These are phyloP conservation scores for Rhombomys opimus DNA, from an alignment of 2,113 vertebrate genomes.

Conservation along the genomic window DNA sequence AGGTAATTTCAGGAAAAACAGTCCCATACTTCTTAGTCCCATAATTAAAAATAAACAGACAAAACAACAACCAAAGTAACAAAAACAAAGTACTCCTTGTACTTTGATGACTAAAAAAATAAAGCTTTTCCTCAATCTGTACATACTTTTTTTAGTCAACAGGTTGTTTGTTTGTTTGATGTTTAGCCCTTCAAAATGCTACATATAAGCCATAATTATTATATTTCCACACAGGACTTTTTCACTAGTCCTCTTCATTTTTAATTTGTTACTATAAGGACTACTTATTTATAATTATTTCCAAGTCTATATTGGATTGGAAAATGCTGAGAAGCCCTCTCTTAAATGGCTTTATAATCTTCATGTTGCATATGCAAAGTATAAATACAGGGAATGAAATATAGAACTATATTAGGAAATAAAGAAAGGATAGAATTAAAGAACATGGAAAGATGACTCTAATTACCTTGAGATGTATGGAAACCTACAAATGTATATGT, in stretches of 20 bases:
- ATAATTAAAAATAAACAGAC: not conserved
- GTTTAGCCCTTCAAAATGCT: not conserved
- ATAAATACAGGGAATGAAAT: constrained; percentile 5
- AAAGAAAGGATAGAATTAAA: not conserved
- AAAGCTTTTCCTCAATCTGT: not conserved
- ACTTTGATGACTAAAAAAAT: constrained; percentile 46
- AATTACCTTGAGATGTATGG: constrained; percentile 32
- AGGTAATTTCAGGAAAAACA: constrained; percentile 18
- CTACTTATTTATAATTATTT: not conserved
- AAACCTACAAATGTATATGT: constrained; percentile 23
- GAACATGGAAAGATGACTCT: not conserved
- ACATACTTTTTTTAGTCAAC: not conserved
- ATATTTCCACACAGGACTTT: not conserved
- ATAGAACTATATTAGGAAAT: not conserved
- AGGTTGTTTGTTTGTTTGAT: not conserved
- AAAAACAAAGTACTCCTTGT: not conserved
- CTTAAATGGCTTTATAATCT: constrained; percentile 37
- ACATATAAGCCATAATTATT: not conserved
- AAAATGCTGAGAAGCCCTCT: constrained; percentile 27
- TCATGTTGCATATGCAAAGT: not conserved
- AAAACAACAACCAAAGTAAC: not conserved
- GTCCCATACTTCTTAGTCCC: not conserved
- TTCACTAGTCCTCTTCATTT: constrained; percentile 19
- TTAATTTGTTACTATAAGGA: not conserved
- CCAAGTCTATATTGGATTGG: constrained; percentile 36